phyloP scores from a whole-genome alignment of 2,888 invertebrate species.

The Hermaeophaga mercurialis region DNA sequence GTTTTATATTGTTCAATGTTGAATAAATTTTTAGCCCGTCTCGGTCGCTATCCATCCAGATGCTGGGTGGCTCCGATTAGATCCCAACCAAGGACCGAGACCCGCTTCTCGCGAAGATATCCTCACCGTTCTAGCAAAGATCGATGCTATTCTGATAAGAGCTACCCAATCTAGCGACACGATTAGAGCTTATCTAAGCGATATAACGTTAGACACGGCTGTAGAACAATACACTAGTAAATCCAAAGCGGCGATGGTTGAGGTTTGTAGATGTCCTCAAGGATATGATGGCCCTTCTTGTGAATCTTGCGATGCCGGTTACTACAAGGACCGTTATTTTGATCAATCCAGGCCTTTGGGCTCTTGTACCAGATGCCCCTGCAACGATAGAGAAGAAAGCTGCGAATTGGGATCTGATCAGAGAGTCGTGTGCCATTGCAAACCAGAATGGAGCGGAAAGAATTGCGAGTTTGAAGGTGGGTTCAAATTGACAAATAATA shows the following conservation, averaged over 20 bases:
- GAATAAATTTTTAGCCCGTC: constrained; percentile 61
- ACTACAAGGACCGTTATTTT: constrained; percentile 70
- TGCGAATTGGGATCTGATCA: constrained; percentile 65
- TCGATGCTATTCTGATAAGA: constrained; percentile 82
- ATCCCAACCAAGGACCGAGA: constrained; percentile 61
- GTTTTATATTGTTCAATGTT: too few species aligned
- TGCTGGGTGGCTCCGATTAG: constrained; percentile 66
- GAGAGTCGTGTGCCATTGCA: constrained; percentile 73
- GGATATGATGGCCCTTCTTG: constrained; percentile 84
- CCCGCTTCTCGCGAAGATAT: constrained; percentile 79
- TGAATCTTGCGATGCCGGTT: constrained; percentile 74
- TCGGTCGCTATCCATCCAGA: constrained; percentile 69
- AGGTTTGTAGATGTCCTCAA: constrained; percentile 65
- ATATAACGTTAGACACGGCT: constrained; percentile 87
- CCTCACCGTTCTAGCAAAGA: constrained; percentile 80
- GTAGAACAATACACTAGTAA: constrained; percentile 65
- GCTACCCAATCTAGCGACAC: constrained; percentile 75
- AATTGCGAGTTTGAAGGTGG: constrained; percentile 63
- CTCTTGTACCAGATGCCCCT: constrained; percentile 75
- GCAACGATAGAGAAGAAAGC: constrained; percentile 73
- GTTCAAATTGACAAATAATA: constrained; percentile 2
- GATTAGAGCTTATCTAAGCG: constrained; percentile 72
- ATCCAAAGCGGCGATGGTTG: constrained; percentile 75
- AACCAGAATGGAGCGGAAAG: constrained; percentile 70
- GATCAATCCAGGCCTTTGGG: constrained; percentile 60